phyloP scores from a whole-genome alignment of 2,113 vertebrate species.

The Gallinago undulata region DNA sequence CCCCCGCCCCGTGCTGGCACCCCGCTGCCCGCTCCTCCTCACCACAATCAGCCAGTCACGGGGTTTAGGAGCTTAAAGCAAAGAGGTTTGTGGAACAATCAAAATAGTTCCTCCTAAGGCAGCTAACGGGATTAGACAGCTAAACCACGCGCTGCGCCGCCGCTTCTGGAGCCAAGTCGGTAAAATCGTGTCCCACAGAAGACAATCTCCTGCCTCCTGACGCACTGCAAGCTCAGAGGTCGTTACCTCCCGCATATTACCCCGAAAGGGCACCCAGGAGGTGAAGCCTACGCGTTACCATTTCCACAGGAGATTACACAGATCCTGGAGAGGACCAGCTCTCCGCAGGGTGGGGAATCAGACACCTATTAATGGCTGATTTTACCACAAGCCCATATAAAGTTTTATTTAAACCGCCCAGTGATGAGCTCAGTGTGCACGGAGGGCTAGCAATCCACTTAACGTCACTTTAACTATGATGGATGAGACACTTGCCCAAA shows the following conservation, averaged over 20 bases:
- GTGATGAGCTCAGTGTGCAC: rapidly evolving
- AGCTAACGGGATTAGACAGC: constrained; percentile 38
- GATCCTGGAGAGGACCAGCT: rapidly evolving
- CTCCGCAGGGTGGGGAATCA: neutral
- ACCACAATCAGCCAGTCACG: neutral
- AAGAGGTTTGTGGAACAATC: constrained; percentile 28
- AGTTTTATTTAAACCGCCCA: neutral
- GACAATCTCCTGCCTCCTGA: neutral
- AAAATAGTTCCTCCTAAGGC: constrained; percentile 45
- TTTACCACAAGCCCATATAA: neutral
- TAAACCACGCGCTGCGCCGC: neutral
- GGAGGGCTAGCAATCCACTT: neutral
- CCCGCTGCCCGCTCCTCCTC: neutral
- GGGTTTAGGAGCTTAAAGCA: constrained; percentile 44
- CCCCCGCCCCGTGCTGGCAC: rapidly evolving
- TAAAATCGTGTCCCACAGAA: neutral
- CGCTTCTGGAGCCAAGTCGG: neutral
- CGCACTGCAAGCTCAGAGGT: neutral
- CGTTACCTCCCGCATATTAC: rapidly evolving
- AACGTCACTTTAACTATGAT: neutral
- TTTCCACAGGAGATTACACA: neutral
- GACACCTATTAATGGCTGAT: neutral
- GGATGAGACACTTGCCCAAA: neutral
- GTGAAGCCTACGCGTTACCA: rapidly evolving
- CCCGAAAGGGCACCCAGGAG: neutral